A percentile compares a stretch with the other conserved stretches of the same genome.
Evolutionary conservation across 2,113 vertebrate species (phyloP).

Genomic region (Gorsachius goisagi): DNA sequence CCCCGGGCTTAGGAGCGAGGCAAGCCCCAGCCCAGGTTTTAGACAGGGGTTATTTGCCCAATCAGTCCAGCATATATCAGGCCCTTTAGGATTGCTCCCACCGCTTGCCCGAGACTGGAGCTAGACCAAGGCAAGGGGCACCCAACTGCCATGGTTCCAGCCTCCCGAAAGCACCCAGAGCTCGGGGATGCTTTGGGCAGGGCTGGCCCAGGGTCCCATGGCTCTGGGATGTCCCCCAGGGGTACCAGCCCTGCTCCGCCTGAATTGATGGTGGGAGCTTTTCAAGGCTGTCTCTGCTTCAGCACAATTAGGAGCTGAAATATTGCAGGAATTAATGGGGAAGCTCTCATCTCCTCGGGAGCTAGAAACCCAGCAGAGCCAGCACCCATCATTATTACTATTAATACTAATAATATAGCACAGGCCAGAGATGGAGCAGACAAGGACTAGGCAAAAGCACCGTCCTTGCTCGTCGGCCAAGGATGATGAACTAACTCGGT

Average conservation of each 20-base stretch:
- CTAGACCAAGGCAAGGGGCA: rapidly evolving
- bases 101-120: rapidly evolving
- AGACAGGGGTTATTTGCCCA: not conserved
- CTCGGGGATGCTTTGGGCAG: not conserved
- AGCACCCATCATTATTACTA: constrained; percentile 52
- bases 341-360: constrained; percentile 41
- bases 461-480: not conserved
- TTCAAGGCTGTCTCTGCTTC: not conserved
- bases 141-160: rapidly evolving
- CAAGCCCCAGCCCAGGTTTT: not conserved
- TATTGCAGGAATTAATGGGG: constrained; percentile 51
- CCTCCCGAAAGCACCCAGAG: not conserved
- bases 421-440: constrained; percentile 33
- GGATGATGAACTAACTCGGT: not conserved
- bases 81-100: not conserved
- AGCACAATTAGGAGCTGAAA: constrained; percentile 55
- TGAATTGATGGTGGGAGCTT: not conserved
- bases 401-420: constrained; percentile 43
- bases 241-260: not conserved
- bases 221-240: not conserved
- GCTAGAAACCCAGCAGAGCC: constrained; percentile 1
- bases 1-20: not conserved
- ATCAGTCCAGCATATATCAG: rapidly evolving
- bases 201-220: not conserved
- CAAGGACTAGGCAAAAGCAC: not conserved